Evolutionary conservation across 1,140 invertebrate species (phyloP), one percentile per base, ranked within the genome.

Genomic region (Chironomus tepperi): DNA sequence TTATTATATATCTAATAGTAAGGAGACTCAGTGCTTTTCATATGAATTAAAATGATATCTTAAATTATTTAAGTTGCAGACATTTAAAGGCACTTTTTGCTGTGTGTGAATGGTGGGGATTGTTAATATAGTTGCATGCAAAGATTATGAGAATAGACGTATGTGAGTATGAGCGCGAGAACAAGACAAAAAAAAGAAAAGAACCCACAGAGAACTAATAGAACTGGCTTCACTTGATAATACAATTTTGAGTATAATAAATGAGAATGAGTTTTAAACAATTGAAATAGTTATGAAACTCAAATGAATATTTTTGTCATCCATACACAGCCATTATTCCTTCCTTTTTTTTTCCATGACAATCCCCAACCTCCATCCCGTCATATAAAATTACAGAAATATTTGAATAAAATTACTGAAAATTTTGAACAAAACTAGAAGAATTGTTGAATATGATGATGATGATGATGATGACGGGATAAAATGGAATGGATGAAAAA

Each of bases 41-140:
- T 57, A 15, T 57, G 47, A 57, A 57, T 57, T 57, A 57, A 57
- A 57, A 57, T 57, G 47, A 57, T 57, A 57, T 57, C 47, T 57
- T 57, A 57, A 57, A 57, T 57, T n/a, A 57, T 15, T 57, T 57
- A 57, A 57, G 47, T n/a, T n/a, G 47, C 47, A 57, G 8, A 5
- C 12, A n/a, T n/a, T n/a, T 15, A 12, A n/a, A 9, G 15, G 43
- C 43, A 47, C 9, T 47, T 3, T 10, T 47, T 10, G 2, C 8
- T 47, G 42, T 7, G n/a, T 34, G 15, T 47, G n/a, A 57, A 12
- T n/a, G 47, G n/a, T n/a, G 47, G n/a, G 47, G n/a, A 57, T 47
- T 57, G 47, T 57, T 57, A 57, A 57, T 57, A 57, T 57, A 57
- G n/a, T 57, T 57, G 47, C 47, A 57, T 47, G 15, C n/a, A n/a